Percentiles rank a stretch among this genome's conserved stretches.
Conservation (phyloP, 2,797 vertebrate species). For the Poeciliopsis presidionis region DNA sequence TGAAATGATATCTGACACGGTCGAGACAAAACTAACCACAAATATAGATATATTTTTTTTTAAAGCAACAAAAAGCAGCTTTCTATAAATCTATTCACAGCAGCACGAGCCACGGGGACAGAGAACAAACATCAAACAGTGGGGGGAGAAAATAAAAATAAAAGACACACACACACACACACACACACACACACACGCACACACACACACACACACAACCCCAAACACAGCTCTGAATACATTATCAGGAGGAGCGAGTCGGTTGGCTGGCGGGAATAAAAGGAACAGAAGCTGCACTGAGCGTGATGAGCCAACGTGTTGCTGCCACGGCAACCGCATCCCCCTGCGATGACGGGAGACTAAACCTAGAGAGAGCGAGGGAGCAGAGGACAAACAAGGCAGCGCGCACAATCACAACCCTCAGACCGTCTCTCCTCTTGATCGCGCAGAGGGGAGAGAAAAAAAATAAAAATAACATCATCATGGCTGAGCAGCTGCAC, state of each 20-base stretch:
- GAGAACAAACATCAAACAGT: slow-evolving; percentile 60
- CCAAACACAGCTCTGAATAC: slow-evolving; percentile 60
- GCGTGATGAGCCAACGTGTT: slow-evolving; percentile 54
- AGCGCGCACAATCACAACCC: slow-evolving; percentile 26
- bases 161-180: neutral
- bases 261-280: slow-evolving; percentile 55
- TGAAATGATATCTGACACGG: slow-evolving; percentile 36
- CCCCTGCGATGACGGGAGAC: slow-evolving; percentile 49
- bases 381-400: slow-evolving; percentile 40
- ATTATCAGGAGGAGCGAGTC: slow-evolving; percentile 54
- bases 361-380: slow-evolving; percentile 48
- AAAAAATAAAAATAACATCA: slow-evolving; percentile 20
- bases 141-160: neutral
- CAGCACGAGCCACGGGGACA: slow-evolving; percentile 61
- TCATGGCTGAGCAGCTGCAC: slow-evolving; percentile 49
- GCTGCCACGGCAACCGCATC: slow-evolving; percentile 78
- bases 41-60: neutral
- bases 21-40: slow-evolving; percentile 36
- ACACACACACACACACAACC: slow-evolving; percentile 4
- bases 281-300: slow-evolving; percentile 56
- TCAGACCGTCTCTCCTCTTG: slow-evolving; percentile 11
- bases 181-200: no score
- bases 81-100: slow-evolving; percentile 68
- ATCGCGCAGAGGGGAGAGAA: neutral
- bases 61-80: slow-evolving; percentile 30